A percentile compares a stretch with the other conserved stretches of the same genome.
Evolutionary conservation across 2,113 vertebrate genomes (phyloP).

Genomic region (Tiliqua scincoides): DNA sequence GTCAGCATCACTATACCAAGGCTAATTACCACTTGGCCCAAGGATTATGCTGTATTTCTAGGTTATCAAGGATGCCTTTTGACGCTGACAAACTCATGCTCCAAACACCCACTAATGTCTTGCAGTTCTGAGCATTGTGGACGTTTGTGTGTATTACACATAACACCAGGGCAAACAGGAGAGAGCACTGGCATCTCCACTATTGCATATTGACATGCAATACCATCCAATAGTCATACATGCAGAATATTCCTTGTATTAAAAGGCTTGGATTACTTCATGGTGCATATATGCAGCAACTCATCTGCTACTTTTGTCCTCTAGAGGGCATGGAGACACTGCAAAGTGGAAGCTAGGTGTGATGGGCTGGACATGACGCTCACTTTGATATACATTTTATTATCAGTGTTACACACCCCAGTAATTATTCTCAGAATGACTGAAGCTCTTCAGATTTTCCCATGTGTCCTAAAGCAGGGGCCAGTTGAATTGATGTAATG

Average conservation of each 20-base stretch:
- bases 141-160: constrained; percentile 8
- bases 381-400: background rate
- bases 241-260: background rate
- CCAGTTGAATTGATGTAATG: background rate
- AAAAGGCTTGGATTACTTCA: background rate
- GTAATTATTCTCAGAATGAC: background rate
- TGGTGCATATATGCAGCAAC: background rate
- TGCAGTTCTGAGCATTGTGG: background rate
- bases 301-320: constrained; percentile 48
- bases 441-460: background rate
- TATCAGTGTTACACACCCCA: background rate
- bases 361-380: background rate
- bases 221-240: too few species aligned
- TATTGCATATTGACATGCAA: background rate
- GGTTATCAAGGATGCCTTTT: background rate
- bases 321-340: constrained; percentile 68
- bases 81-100: background rate
- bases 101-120: background rate
- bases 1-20: background rate
- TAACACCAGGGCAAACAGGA: background rate
- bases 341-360: background rate
- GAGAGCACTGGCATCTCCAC: background rate
- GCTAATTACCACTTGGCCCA: background rate
- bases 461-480: background rate
- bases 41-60: background rate